Base-by-base conservation (phyloP, 2,113 vertebrate species). In the Oreocharis arfaki region DNA sequence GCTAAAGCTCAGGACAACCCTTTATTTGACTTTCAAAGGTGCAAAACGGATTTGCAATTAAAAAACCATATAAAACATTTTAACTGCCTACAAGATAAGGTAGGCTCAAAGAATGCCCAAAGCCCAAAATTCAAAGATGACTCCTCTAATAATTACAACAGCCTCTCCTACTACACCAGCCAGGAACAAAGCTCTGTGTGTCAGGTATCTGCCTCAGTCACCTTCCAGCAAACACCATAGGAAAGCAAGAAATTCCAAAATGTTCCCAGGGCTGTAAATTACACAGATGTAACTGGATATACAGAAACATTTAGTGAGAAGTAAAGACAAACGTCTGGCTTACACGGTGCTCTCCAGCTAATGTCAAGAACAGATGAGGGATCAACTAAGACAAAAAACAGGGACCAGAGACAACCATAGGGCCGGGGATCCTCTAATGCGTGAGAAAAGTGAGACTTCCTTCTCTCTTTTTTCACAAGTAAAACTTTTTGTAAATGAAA, bases 181-280 rank as follows among this genome's bases (percentile, higher is more conserved):
- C 84, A 65, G 50, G 37, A 84, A 95, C 52, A 90, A 56, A 32
- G 47, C 84, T 87, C 19, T 16, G 15, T 26, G 42, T 32, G 37
- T 75, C 92, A 94, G 77, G 57, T 55, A 84, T 59, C 53, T 87
- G 44, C 55, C 42, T 67, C 64, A 4, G 0, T 50, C 63, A 68
- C 50, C 77, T 70, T 47, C 33, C 61, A 86, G 42, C 33, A 91
- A 85, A 59, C 9, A 15, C 1, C 46, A 39, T 49, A 94, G 56
- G 71, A 90, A 95, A 84, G 14, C 41, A 96, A 87, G 50, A 46
- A 86, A 96, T 96, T 85, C 87, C 85, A 80, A 90, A 90, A 84
- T 44, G 55, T 82, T 95, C 70, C 75, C 77, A 64, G 55, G 71
- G 60, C 89, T 93, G 87, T 74, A 79, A 76, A 69, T 96, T 94